Evolutionary conservation across 2,888 invertebrate species (phyloP).

Genomic region (Carterocephalus palaemon): DNA sequence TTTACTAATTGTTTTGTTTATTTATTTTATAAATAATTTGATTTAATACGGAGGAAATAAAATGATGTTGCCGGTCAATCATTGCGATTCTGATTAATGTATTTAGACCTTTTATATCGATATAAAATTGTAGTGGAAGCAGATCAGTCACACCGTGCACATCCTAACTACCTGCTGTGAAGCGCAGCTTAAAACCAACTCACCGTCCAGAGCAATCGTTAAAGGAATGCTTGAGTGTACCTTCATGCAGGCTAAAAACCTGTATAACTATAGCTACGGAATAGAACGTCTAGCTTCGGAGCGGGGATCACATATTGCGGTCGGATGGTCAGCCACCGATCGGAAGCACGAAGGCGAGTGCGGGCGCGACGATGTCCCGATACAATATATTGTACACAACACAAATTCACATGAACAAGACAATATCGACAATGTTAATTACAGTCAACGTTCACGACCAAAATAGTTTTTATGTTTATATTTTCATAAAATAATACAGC

Average conservation of each 20-base stretch:
- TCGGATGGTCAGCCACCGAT: conserved; percentile 60
- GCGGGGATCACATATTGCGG: conserved; percentile 63
- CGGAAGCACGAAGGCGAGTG: conserved; percentile 71
- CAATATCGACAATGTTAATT: conserved; percentile 62
- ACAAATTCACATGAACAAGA: conserved; percentile 79
- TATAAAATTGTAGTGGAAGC: conserved; percentile 30
- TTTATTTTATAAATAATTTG: no score
- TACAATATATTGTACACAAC: conserved; percentile 63
- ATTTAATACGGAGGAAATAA: no score
- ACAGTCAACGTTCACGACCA: conserved; percentile 74
- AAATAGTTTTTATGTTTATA: conserved; percentile 70
- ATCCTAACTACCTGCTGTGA: conserved; percentile 26
- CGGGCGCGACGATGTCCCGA: conserved; percentile 67
- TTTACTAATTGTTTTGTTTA: no score
- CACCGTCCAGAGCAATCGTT: conserved; percentile 70
- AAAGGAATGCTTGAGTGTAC: conserved; percentile 69
- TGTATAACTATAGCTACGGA: conserved; percentile 67
- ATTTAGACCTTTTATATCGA: conserved; percentile 33
- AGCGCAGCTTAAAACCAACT: conserved; percentile 65
- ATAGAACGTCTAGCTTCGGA: conserved; percentile 58
- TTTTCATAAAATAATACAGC: conserved; percentile 52
- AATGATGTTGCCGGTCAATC: no score
- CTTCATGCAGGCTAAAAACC: conserved; percentile 69
- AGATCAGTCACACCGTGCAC: conserved; percentile 32
- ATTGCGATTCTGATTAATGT: no score